These are phyloP conservation scores for Elysia crispata DNA, from an alignment of 2,888 invertebrate genomes.

Conservation along the genomic window DNA sequence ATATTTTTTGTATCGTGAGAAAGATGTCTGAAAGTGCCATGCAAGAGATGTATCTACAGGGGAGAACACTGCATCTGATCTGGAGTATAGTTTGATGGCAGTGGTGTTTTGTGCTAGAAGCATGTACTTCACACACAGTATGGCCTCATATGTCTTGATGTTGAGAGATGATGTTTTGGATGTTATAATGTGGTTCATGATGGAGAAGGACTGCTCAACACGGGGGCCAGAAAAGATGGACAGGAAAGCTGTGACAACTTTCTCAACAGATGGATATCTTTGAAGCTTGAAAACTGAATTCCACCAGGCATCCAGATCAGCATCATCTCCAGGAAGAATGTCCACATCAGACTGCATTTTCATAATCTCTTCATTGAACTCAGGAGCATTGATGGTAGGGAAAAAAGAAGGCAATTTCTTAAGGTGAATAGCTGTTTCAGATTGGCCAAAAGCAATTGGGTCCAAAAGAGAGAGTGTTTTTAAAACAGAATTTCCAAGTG, in stretches of 20 bases:
- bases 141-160: background rate
- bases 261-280: conserved; percentile 16
- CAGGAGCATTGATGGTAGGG: background rate
- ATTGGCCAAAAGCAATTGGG: conserved; percentile 12
- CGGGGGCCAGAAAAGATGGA: conserved; percentile 23
- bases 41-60: conserved; percentile 24
- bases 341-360: conserved; percentile 16
- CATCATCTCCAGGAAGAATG: background rate
- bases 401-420: background rate
- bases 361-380: conserved; percentile 2
- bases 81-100: background rate
- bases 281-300: background rate
- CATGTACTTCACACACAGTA: background rate
- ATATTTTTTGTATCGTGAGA: background rate
- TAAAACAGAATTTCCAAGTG: background rate
- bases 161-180: background rate
- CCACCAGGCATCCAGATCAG: conserved; percentile 14
- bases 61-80: conserved; percentile 13
- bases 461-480: conserved; percentile 17
- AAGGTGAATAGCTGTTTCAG: conserved; percentile 7
- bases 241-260: conserved; percentile 10
- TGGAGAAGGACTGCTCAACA: conserved; percentile 25
- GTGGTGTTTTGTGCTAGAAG: background rate
- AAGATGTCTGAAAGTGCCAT: conserved; percentile 14
- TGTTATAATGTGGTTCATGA: conserved; percentile 15